Conservation (phyloP, 2,888 invertebrate species). For the Cryptophagus acutangulus region DNA sequence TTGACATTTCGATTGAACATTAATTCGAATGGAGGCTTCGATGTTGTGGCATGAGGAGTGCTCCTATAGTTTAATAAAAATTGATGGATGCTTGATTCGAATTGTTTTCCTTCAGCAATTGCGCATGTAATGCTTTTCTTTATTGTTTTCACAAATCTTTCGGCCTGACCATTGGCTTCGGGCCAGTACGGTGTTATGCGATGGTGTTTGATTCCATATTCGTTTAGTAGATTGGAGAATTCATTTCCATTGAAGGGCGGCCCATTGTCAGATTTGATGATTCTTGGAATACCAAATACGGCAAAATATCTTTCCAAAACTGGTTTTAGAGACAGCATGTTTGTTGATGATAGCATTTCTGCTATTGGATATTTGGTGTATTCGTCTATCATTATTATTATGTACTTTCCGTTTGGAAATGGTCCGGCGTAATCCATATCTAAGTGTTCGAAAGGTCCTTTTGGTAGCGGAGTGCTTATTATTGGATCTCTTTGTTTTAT, state of each 20-base stretch:
- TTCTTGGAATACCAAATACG: constrained; percentile 12
- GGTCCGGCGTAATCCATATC: constrained; percentile 18
- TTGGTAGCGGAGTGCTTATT: not conserved
- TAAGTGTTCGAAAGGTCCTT: constrained; percentile 12
- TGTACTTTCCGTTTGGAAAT: constrained; percentile 15
- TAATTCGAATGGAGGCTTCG: constrained; percentile 8
- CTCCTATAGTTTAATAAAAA: constrained; percentile 13
- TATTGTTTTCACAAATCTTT: constrained; percentile 18
- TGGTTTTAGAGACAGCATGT: constrained; percentile 10
- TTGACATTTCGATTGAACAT: constrained; percentile 13
- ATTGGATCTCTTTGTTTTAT: constrained; percentile 6
- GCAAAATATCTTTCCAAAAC: constrained; percentile 12
- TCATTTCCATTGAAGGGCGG: constrained; percentile 18
- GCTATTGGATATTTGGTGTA: constrained; percentile 16
- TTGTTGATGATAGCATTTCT: constrained; percentile 13
- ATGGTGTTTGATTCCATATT: constrained; percentile 16
- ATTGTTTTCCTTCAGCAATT: not conserved
- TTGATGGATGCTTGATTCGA: not conserved
- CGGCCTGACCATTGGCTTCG: constrained; percentile 21
- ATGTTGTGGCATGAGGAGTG: constrained; percentile 12
- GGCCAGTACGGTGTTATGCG: constrained; percentile 22
- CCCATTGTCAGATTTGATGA: constrained; percentile 17
- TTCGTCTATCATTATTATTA: constrained; percentile 15
- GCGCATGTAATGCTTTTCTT: constrained; percentile 9
- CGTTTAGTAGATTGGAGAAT: constrained; percentile 12